Evolutionary conservation across 2,113 vertebrate genomes (phyloP), one percentile per base, ranked within the genome.

Genomic region (Onychostruthus taczanowskii): DNA sequence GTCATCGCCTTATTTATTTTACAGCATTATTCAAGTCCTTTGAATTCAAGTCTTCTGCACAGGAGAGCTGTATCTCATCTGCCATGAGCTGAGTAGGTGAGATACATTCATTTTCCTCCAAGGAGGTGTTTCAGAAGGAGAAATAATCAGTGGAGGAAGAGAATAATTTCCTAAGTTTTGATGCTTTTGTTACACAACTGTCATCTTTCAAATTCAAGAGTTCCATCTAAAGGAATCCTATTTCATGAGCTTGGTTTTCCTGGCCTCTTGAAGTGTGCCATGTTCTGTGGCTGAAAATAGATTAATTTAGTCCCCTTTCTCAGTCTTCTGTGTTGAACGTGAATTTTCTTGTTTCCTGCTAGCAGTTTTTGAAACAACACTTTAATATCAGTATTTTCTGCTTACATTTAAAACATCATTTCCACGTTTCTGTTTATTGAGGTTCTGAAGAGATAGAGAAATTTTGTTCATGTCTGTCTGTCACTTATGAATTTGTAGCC

Each of bases 171-270:
- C 74, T 80, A 93, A 82, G 46, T 94, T 91, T 90, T 18, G 4
- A 64, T 85, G 73, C 30, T 92, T 94, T 84, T 77, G 76, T 92
- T 93, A 76, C 72, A 81, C 0, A 7, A 78, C 79, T 88, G 81
- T 92, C 72, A 79, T 85, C 94, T 94, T 80, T 89, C 93, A 94
- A 80, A 95, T 94, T 96, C 84, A 91, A 96, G 85, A 78, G 87
- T 96, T 95, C 85, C 81, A 90, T 96, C 94, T 96, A 96, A 95
- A 97, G 89, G 89, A 94, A 89, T 89, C 77, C 73, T 91, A 52
- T 78, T 91, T 95, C 47, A 93, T 35, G 82, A 92, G 28, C 61
- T 80, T 91, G 46, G 55, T 76, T 95, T 88, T 91, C 30, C 55
- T 70, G 74, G 37, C 49, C 78, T 89, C 90, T 93, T 55, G 58